Conservation (phyloP, 2,797 vertebrate genomes). For the Eurystomus glaucurus region DNA sequence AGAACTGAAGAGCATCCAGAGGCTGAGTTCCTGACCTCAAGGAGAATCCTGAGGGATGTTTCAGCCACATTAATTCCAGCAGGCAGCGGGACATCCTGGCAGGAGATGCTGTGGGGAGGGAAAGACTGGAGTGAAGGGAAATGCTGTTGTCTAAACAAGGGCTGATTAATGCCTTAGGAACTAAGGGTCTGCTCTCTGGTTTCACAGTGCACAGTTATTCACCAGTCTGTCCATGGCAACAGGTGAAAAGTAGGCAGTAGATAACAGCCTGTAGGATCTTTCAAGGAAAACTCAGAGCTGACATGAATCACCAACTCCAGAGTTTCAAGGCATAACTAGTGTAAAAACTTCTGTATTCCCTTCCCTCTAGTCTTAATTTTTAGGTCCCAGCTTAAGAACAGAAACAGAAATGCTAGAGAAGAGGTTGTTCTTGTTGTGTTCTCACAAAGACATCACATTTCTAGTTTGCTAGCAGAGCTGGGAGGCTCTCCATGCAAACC, state of each 20-base stretch:
- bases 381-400: not conserved
- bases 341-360: not conserved
- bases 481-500: not conserved
- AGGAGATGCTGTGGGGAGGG: not conserved
- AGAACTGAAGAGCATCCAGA: conserved; percentile 61
- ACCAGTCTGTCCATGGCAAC: conserved; percentile 13
- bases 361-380: not conserved
- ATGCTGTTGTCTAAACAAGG: conserved; percentile 26
- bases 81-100: conserved; percentile 64
- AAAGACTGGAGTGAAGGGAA: conserved; percentile 40
- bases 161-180: conserved; percentile 54
- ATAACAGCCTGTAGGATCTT: not conserved
- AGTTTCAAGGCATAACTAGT: not conserved
- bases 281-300: conserved; percentile 22
- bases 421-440: not conserved
- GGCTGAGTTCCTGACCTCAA: conserved; percentile 63
- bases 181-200: not conserved
- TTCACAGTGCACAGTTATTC: not conserved
- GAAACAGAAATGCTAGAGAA: not conserved
- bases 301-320: not conserved
- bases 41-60: conserved; percentile 68
- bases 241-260: conserved; percentile 48
- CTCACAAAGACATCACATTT: not conserved
- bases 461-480: not conserved
- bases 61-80: conserved; percentile 59